These are phyloP conservation scores for Pegoplata infirma DNA, from an alignment of 2,888 invertebrate species.

Conservation along the genomic window DNA sequence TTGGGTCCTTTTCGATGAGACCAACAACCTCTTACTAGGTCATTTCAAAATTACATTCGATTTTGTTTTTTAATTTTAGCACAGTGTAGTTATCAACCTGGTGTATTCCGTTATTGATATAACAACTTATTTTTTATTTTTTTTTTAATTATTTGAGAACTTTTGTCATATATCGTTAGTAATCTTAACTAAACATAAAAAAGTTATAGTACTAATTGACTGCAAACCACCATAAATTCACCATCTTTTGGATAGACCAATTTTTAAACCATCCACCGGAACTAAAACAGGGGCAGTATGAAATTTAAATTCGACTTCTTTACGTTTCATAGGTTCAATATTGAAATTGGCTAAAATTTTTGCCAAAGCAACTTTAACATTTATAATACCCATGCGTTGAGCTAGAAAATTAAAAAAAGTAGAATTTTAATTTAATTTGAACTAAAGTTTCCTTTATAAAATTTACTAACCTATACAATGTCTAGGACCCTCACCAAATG, in stretches of 20 bases:
- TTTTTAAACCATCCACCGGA: conserved; percentile 63
- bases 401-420: conserved; percentile 45
- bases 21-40: too few species aligned
- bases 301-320: conserved; percentile 65
- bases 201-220: too few species aligned
- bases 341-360: conserved; percentile 64
- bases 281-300: conserved; percentile 50
- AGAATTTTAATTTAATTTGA: neutral
- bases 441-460: too few species aligned
- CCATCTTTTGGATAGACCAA: conserved; percentile 58
- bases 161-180: too few species aligned
- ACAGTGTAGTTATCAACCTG: too few species aligned
- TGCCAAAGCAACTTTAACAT: conserved; percentile 65
- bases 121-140: too few species aligned
- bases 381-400: conserved; percentile 66
- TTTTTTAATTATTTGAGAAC: too few species aligned
- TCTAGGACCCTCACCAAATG: conserved; percentile 77
- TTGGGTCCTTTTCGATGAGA: too few species aligned
- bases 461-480: conserved; percentile 74
- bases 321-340: conserved; percentile 55
- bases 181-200: too few species aligned
- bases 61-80: too few species aligned
- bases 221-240: neutral
- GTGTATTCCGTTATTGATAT: too few species aligned
- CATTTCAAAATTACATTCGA: too few species aligned